Conservation (phyloP, 2,797 vertebrate species). For the Podarcis lilfordi region DNA sequence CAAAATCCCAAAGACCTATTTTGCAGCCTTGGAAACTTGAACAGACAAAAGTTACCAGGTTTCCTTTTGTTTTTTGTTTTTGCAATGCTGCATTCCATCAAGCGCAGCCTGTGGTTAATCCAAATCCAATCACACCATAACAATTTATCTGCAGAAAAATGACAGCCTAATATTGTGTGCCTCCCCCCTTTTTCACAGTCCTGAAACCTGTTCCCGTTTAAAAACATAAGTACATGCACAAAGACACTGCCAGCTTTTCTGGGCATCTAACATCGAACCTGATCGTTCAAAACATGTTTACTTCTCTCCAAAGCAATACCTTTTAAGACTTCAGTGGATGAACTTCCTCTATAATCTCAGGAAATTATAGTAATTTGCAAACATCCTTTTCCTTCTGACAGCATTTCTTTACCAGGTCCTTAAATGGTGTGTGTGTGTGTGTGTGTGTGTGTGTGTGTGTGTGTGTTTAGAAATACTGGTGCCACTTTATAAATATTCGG, state of each 20-base stretch:
- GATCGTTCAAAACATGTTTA: constrained; percentile 14
- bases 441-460: background rate
- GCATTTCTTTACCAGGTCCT: background rate
- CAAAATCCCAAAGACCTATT: constrained; percentile 3
- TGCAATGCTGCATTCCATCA: background rate
- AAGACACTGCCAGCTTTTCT: background rate
- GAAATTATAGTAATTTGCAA: constrained; percentile 40
- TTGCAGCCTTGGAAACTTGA: background rate
- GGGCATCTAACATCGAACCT: background rate
- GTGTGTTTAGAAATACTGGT: background rate
- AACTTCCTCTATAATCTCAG: constrained; percentile 24
- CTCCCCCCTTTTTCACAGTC: background rate
- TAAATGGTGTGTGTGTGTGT: background rate
- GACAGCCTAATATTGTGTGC: constrained; percentile 19
- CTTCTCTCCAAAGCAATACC: constrained; percentile 10
- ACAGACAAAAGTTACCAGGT: background rate
- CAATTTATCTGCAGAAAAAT: background rate
- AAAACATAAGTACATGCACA: background rate
- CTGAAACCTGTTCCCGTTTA: constrained; percentile 5
- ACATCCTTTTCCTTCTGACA: constrained; percentile 2
- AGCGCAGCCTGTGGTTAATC: background rate
- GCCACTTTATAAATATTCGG: constrained; percentile 3
- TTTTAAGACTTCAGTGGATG: constrained; percentile 24
- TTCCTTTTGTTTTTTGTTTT: background rate
- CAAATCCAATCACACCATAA: background rate